Percentiles rank a stretch among this genome's conserved stretches.
Evolutionary conservation across 1,140 invertebrate genomes (phyloP).

Genomic region (Luehdorfia chinensis): DNA sequence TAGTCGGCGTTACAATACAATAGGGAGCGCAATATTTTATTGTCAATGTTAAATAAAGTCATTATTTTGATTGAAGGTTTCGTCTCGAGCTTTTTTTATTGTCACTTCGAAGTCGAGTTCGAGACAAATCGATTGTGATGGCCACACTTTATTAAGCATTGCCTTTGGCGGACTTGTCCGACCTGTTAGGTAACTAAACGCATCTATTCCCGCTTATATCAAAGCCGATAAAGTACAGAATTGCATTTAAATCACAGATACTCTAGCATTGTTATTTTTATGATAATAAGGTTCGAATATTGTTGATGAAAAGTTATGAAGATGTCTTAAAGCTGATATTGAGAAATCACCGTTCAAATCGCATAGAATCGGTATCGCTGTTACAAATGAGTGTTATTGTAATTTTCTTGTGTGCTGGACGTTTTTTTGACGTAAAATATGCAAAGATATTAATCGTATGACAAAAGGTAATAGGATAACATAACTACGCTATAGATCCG

Average conservation of each 20-base stretch:
- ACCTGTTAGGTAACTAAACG: not conserved
- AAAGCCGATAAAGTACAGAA: slow-evolving; percentile 22
- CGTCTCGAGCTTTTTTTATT: slow-evolving; percentile 42
- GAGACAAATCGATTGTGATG: slow-evolving; percentile 59
- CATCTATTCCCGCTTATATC: not conserved
- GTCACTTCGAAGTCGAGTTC: slow-evolving; percentile 42
- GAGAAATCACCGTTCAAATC: slow-evolving; percentile 54
- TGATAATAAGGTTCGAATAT: slow-evolving; percentile 3
- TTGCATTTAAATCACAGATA: not conserved
- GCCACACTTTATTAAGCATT: slow-evolving; percentile 45
- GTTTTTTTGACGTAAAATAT: slow-evolving; percentile 38
- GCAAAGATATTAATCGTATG: slow-evolving; percentile 30
- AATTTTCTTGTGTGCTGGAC: slow-evolving; percentile 12
- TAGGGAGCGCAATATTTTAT: slow-evolving; percentile 62
- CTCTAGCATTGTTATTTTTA: not conserved
- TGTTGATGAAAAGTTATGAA: slow-evolving; percentile 21
- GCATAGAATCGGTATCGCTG: slow-evolving; percentile 32
- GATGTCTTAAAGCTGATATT: slow-evolving; percentile 33
- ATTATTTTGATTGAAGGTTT: slow-evolving; percentile 71
- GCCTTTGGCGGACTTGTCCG: slow-evolving; percentile 17
- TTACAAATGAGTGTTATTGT: slow-evolving; percentile 35
- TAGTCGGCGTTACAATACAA: slow-evolving; percentile 45
- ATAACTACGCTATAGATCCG: too few relatives aligned
- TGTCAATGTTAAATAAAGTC: slow-evolving; percentile 75
- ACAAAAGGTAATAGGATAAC: not conserved